Evolutionary conservation across 2,888 invertebrate genomes (phyloP).

Genomic region (Ptilodon capucinus): DNA sequence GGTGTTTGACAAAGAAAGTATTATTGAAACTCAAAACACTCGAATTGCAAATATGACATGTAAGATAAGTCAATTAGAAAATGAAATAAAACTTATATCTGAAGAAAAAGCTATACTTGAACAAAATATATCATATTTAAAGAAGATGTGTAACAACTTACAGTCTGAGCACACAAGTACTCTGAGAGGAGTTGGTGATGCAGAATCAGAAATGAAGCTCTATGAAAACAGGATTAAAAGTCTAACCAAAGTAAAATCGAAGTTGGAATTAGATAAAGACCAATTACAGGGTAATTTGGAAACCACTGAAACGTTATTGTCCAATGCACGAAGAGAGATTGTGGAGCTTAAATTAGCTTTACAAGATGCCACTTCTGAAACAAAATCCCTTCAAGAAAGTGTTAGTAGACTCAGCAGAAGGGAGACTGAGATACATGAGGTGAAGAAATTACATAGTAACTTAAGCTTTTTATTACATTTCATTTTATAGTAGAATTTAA

Average conservation of each 20-base stretch:
- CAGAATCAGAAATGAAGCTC: conserved; percentile 68
- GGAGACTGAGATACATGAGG: conserved; percentile 60
- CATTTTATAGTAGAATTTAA: no score
- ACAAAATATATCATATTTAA: conserved; percentile 69
- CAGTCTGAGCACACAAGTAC: conserved; percentile 53
- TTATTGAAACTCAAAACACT: conserved; percentile 65
- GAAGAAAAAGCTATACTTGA: conserved; percentile 71
- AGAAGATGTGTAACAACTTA: conserved; percentile 70
- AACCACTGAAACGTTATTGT: conserved; percentile 84
- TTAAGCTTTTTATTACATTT: background rate
- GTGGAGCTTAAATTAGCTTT: conserved; percentile 84
- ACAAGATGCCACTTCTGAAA: conserved; percentile 85
- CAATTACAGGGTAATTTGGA: conserved; percentile 82
- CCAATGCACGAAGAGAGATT: conserved; percentile 86
- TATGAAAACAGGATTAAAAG: conserved; percentile 74
- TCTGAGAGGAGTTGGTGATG: conserved; percentile 47
- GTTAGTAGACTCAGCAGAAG: conserved; percentile 59
- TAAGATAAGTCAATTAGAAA: conserved; percentile 66
- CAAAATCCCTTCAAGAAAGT: conserved; percentile 80
- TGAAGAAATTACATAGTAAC: conserved; percentile 20
- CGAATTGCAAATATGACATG: conserved; percentile 64
- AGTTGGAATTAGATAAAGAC: conserved; percentile 85
- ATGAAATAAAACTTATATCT: conserved; percentile 68
- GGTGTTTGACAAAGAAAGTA: conserved; percentile 72
- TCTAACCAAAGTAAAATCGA: conserved; percentile 81